Evolutionary conservation across 2,888 invertebrate genomes (phyloP).

Genomic region (Dorcus hopei): DNA sequence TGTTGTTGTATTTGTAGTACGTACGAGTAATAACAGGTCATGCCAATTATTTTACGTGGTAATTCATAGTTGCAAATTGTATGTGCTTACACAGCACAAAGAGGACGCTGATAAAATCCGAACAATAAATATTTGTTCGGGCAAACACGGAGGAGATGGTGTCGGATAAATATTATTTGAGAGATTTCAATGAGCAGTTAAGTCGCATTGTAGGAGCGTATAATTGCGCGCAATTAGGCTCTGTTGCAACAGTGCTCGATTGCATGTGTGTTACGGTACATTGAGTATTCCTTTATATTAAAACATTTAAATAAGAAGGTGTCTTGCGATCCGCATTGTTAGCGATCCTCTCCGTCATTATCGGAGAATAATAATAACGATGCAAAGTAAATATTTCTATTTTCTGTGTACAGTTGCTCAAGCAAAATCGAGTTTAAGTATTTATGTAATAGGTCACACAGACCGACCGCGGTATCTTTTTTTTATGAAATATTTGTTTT

Average conservation of each 20-base stretch:
- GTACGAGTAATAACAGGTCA: too few relatives aligned
- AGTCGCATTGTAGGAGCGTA: slow-evolving; percentile 3
- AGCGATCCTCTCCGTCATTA: neutral
- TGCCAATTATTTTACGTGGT: neutral
- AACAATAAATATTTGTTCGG: neutral
- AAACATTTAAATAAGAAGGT: slow-evolving; percentile 10
- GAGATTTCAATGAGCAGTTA: slow-evolving; percentile 14
- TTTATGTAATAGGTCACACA: too few relatives aligned
- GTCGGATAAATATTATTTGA: slow-evolving; percentile 2
- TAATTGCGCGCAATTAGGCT: slow-evolving; percentile 19
- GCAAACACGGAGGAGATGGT: neutral
- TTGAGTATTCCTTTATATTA: slow-evolving; percentile 13
- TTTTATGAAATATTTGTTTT: too few relatives aligned
- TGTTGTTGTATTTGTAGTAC: too few relatives aligned
- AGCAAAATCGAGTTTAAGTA: too few relatives aligned
- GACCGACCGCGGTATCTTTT: too few relatives aligned
- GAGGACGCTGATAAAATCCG: neutral
- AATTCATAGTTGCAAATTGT: slow-evolving; percentile 1
- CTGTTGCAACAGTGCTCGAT: slow-evolving; percentile 17
- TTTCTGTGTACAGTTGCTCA: too few relatives aligned
- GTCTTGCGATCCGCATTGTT: slow-evolving; percentile 7
- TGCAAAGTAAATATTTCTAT: too few relatives aligned
- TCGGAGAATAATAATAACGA: neutral
- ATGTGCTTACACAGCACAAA: neutral
- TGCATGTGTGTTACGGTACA: slow-evolving; percentile 20